These are phyloP conservation scores for Agapostemon virescens DNA, from an alignment of 2,888 invertebrate genomes.

Conservation along the genomic window DNA sequence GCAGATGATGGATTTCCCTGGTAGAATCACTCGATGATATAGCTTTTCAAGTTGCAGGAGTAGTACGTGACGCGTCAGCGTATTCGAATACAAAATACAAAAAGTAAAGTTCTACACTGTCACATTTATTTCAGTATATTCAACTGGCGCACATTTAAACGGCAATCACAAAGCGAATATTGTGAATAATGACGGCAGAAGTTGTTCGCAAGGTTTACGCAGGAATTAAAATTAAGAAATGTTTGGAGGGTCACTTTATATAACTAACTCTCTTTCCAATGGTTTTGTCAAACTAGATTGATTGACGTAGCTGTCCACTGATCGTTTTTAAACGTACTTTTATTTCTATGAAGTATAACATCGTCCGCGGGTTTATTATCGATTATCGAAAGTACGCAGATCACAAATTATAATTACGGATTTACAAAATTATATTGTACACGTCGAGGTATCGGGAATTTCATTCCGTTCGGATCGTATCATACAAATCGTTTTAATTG, in stretches of 20 bases:
- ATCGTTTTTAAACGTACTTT: background rate
- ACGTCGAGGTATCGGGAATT: slow-evolving; percentile 7
- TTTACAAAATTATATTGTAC: slow-evolving; percentile 18
- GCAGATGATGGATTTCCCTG: background rate
- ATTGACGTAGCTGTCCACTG: slow-evolving; percentile 1
- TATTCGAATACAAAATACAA: background rate
- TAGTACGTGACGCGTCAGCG: background rate
- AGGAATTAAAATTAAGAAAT: slow-evolving; percentile 4
- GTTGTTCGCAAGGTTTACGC: background rate
- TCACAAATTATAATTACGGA: slow-evolving; percentile 20
- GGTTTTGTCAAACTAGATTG: background rate
- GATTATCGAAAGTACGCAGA: background rate
- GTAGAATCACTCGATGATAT: background rate
- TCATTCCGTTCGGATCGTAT: background rate
- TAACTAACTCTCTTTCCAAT: background rate
- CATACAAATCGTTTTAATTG: background rate
- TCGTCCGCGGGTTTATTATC: background rate
- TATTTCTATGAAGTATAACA: slow-evolving; percentile 6
- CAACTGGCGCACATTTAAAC: slow-evolving; percentile 5
- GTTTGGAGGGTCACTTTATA: slow-evolving; percentile 3
- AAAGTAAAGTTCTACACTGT: slow-evolving; percentile 13
- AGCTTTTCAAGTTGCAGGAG: background rate
- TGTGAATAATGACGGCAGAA: background rate
- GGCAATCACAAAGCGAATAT: slow-evolving; percentile 6
- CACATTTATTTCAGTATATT: slow-evolving; percentile 11